Percentiles rank a stretch among this genome's conserved stretches.
Evolutionary conservation across 30 jellyfish, hydroid and myxozoan genomes (phyloP).

Genomic region (Hydractinia symbiolongicarpus): DNA sequence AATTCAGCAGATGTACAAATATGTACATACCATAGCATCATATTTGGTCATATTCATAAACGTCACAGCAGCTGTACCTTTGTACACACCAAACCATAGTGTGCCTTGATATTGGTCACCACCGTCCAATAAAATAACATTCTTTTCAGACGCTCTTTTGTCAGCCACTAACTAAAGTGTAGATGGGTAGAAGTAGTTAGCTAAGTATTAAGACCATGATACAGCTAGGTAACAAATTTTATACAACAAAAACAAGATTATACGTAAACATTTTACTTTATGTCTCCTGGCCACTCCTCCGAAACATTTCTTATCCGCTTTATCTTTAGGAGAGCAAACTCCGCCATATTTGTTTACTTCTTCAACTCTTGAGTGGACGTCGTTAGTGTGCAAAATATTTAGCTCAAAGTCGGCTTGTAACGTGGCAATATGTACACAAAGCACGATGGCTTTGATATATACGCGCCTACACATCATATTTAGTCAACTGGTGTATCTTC

Average conservation of each 20-base stretch:
- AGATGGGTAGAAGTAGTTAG: too few relatives aligned
- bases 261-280: slow-evolving; percentile 18
- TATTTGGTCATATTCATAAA: slow-evolving; percentile 68
- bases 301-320: slow-evolving; percentile 40
- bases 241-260: too few relatives aligned
- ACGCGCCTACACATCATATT: too few relatives aligned
- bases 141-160: slow-evolving; percentile 36
- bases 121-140: slow-evolving; percentile 74
- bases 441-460: too few relatives aligned
- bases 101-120: slow-evolving; percentile 98
- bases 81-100: slow-evolving; percentile 73
- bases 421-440: too few relatives aligned
- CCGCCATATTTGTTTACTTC: slow-evolving; percentile 73
- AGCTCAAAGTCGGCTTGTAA: slow-evolving; percentile 34
- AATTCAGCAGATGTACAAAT: too few relatives aligned
- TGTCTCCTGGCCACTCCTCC: slow-evolving; percentile 96
- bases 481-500: too few relatives aligned
- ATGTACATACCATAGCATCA: slow-evolving; percentile 71
- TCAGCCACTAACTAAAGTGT: slow-evolving; percentile 26
- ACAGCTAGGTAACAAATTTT: too few relatives aligned
- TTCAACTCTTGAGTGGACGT: slow-evolving; percentile 81
- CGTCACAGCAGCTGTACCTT: slow-evolving; percentile 62
- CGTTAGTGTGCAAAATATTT: slow-evolving; percentile 85
- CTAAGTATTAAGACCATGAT: too few relatives aligned
- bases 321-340: slow-evolving; percentile 42